Percentiles rank a stretch among this genome's conserved stretches.
Evolutionary conservation across 2,888 invertebrate genomes (phyloP).

Genomic region (Melanophora roralis): DNA sequence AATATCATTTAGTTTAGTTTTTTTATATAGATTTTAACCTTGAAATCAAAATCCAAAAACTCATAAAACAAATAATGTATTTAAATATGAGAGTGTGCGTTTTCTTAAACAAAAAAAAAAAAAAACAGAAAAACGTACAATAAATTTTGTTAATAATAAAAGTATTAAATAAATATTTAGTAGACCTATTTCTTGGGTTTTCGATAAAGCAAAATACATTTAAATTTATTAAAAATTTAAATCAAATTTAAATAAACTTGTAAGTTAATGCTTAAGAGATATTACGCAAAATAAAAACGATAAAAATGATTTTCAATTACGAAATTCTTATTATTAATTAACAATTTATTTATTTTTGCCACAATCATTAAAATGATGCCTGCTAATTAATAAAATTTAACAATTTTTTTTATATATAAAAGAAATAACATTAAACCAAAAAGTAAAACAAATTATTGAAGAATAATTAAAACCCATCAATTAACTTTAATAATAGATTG

Average conservation of each 20-base stretch:
- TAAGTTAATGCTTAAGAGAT: too few relatives aligned
- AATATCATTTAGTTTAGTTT: conserved; percentile 10
- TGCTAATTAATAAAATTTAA: too few relatives aligned
- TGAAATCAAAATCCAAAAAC: conserved; percentile 55
- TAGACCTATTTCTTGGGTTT: conserved; percentile 39
- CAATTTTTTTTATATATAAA: too few relatives aligned
- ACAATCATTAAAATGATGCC: too few relatives aligned
- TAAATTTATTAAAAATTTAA: conserved; percentile 25
- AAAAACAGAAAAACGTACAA: neutral
- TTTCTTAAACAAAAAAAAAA: neutral
- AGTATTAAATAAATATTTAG: neutral
- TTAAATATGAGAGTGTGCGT: conserved; percentile 13
- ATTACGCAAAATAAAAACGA: too few relatives aligned
- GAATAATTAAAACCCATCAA: too few relatives aligned
- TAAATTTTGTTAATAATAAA: neutral
- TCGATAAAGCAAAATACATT: neutral
- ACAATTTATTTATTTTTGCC: too few relatives aligned
- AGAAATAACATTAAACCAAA: too few relatives aligned
- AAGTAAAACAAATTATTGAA: too few relatives aligned
- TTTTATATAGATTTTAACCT: conserved; percentile 16
- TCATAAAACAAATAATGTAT: conserved; percentile 44
- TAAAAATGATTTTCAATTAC: too few relatives aligned
- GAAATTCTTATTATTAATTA: too few relatives aligned
- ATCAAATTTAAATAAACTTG: conserved; percentile 6
- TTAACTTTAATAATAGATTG: too few relatives aligned